Conservation (phyloP, 1,140 invertebrate species). For the Brachionus sp. region DNA sequence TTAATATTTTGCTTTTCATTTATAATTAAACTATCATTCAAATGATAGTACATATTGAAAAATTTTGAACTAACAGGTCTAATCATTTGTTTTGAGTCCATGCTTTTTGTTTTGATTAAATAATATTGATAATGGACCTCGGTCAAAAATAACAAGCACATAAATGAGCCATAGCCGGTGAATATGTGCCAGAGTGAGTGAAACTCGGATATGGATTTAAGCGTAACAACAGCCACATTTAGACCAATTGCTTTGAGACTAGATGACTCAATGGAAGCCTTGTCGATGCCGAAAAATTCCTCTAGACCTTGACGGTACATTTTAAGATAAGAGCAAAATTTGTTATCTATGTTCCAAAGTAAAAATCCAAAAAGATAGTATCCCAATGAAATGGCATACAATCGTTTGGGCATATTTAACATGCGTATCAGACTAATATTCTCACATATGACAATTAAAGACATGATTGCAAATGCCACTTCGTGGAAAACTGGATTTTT, state of each 20-base stretch:
- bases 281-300: conserved; percentile 4
- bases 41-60: conserved; percentile 36
- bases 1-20: conserved; percentile 10
- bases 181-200: conserved; percentile 56
- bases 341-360: conserved; percentile 59
- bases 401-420: background rate
- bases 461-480: conserved; percentile 47
- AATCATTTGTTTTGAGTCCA: background rate
- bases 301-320: conserved; percentile 48
- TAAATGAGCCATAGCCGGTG: conserved; percentile 52
- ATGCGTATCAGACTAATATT: background rate
- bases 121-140: conserved; percentile 43
- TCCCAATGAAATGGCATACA: conserved; percentile 47
- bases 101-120: background rate
- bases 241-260: background rate
- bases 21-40: conserved; percentile 28
- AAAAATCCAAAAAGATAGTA: conserved; percentile 56
- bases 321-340: conserved; percentile 55
- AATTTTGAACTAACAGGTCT: conserved; percentile 20
- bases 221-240: background rate
- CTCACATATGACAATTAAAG: conserved; percentile 23
- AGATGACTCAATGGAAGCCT: background rate
- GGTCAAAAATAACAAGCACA: conserved; percentile 45
- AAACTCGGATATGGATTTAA: conserved; percentile 48
- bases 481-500: conserved; percentile 49